A percentile compares a stretch with the other conserved stretches of the same genome.
Evolutionary conservation across 2,797 vertebrate species (phyloP).

Genomic region (Halcyon smyrnensis): DNA sequence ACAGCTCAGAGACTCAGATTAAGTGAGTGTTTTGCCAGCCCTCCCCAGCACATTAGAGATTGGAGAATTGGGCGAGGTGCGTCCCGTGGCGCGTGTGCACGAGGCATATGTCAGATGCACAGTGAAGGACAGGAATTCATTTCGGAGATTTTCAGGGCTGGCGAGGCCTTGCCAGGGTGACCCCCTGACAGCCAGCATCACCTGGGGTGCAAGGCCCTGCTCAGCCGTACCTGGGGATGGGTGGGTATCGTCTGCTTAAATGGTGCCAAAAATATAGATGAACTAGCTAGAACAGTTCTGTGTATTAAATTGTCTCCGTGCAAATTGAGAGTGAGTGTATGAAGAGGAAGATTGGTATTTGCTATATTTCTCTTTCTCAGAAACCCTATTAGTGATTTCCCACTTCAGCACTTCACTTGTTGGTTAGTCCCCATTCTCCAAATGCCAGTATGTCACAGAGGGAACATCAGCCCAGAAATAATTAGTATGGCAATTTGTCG

Average conservation of each 20-base stretch:
- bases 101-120: accelerated
- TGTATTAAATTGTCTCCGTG: not conserved
- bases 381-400: constrained; percentile 64
- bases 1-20: not conserved
- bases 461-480: constrained; percentile 67
- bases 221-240: not conserved
- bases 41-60: not conserved
- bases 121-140: not conserved
- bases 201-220: accelerated
- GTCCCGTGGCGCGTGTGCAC: accelerated
- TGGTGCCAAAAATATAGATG: not conserved
- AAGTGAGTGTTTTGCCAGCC: not conserved
- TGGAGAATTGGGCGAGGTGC: not conserved
- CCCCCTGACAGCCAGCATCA: accelerated
- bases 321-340: not conserved
- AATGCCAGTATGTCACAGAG: constrained; percentile 68
- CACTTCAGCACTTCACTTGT: constrained; percentile 62
- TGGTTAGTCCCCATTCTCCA: constrained; percentile 62
- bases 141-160: not conserved
- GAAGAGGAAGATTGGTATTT: constrained; percentile 28
- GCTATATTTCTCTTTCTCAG: constrained; percentile 42
- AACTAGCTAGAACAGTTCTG: not conserved
- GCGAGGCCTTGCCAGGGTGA: not conserved
- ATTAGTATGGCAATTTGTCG: constrained; percentile 65
- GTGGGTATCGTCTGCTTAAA: not conserved